Percentiles rank a stretch among this genome's conserved stretches.
Conservation (phyloP, 2,797 vertebrate species). For the Danio tinwini region DNA sequence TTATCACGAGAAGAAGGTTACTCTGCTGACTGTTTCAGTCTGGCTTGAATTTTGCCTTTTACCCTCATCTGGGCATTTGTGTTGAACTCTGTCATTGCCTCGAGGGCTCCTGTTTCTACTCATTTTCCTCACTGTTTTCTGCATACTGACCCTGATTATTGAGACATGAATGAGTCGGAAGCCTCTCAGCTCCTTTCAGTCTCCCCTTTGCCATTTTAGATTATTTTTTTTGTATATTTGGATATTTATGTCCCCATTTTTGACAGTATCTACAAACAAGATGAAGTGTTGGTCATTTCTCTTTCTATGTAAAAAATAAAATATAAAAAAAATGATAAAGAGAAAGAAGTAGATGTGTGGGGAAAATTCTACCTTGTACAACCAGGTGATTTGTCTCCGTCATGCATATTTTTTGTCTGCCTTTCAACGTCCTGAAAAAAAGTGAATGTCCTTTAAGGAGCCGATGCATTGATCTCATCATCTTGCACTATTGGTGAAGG, state of each 20-base stretch:
- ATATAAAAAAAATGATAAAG: too few species aligned
- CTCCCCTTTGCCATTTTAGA: slow-evolving; percentile 12
- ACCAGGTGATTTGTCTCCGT: background rate
- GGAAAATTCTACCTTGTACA: background rate
- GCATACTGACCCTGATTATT: slow-evolving; percentile 1
- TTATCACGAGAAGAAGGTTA: slow-evolving; percentile 4
- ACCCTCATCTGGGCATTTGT: slow-evolving; percentile 1
- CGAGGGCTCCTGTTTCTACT: background rate
- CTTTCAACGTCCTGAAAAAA: slow-evolving; percentile 13
- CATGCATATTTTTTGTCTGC: background rate
- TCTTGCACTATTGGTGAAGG: slow-evolving; percentile 51
- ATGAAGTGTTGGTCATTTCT: background rate
- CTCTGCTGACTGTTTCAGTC: slow-evolving; percentile 16
- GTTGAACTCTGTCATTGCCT: slow-evolving; percentile 17
- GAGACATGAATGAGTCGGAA: slow-evolving; percentile 9
- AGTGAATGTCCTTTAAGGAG: slow-evolving; percentile 53
- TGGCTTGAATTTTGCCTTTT: slow-evolving; percentile 9
- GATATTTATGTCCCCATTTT: background rate
- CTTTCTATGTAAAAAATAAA: background rate
- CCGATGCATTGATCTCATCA: slow-evolving; percentile 46
- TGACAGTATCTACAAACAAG: background rate
- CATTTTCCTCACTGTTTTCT: slow-evolving; percentile 15
- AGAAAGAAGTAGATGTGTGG: background rate
- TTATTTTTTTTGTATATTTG: slow-evolving; percentile 1
- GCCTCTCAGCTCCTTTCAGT: slow-evolving; percentile 3